A percentile compares a stretch with the other conserved stretches of the same genome.
These are phyloP conservation scores for Melieria crassipennis DNA, from an alignment of 2,888 invertebrate genomes.

Conservation along the genomic window DNA sequence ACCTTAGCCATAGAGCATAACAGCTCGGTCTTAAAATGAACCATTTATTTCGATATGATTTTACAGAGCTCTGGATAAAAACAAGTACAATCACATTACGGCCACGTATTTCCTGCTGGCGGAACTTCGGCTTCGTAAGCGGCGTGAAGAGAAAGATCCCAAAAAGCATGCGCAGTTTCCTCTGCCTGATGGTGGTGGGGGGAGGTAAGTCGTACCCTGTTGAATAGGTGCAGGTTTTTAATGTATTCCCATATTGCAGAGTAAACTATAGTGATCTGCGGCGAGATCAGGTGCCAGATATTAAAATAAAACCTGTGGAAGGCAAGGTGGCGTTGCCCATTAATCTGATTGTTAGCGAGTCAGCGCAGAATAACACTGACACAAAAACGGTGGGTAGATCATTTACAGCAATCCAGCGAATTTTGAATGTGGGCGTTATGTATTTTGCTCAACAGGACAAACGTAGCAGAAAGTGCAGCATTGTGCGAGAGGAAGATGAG, in stretches of 20 bases:
- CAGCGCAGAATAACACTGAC: slow-evolving; percentile 51
- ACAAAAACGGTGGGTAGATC: slow-evolving; percentile 50
- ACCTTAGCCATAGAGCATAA: slow-evolving; percentile 1
- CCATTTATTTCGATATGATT: slow-evolving; percentile 11
- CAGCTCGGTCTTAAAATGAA: slow-evolving; percentile 19
- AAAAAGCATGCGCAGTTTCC: slow-evolving; percentile 56
- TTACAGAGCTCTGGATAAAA: slow-evolving; percentile 85
- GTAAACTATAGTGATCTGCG: slow-evolving; percentile 9
- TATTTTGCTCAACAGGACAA: slow-evolving; percentile 53
- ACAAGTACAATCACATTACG: slow-evolving; percentile 98
- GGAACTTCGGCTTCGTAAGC: slow-evolving; percentile 86
- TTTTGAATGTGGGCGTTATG: slow-evolving; percentile 7
- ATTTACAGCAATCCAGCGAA: slow-evolving; percentile 21
- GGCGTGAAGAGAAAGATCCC: slow-evolving; percentile 74
- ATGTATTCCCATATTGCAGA: slow-evolving; percentile 32
- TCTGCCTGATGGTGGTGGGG: slow-evolving; percentile 48
- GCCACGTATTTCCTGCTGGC: slow-evolving; percentile 97
- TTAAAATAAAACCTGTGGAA: slow-evolving; percentile 50
- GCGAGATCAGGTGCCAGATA: slow-evolving; percentile 43
- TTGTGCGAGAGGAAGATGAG: slow-evolving; percentile 92
- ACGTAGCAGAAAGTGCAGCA: slow-evolving; percentile 87
- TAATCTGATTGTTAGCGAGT: slow-evolving; percentile 58
- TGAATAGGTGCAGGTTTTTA: background rate
- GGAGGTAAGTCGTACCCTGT: slow-evolving; percentile 46
- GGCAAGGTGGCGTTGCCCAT: slow-evolving; percentile 55